Base-by-base conservation (phyloP, 2,113 vertebrate species). In the Xiphias gladius region DNA sequence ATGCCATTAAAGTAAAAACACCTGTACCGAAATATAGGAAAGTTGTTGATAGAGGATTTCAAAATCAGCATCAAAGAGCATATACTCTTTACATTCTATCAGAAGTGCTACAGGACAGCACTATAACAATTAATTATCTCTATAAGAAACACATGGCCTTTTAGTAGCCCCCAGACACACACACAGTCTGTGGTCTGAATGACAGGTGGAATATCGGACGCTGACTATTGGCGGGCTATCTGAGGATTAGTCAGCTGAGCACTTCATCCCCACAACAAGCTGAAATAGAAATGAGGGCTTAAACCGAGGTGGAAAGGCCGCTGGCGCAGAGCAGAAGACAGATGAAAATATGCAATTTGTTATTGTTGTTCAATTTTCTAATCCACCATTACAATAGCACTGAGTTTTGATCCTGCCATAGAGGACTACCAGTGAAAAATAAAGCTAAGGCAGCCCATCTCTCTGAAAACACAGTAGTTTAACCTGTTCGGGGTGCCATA, bases 201-300 rank as follows among this genome's bases (percentile, higher is more conserved):
- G 87, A 71, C 90, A 93, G 88, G 83, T 83, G 71, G 87, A 84
- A 82, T 88, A 91, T 80, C 91, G 75, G 78, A 90, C 80, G 82
- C 66, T 52, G 84, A 87, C 90, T 89, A 89, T 93, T 91, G 91
- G 89, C 86, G 39, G 80, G 86, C 82, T 89, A 87, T 65, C 73
- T 81, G 78, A 91, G 91, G 92, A 93, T 94, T 93, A 93, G 89
- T 88, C 69, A 22, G 7, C 58, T 89, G 85, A 93, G 86, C 71
- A 76, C 86, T 88, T 88, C 86, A 90, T 83, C 91, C 78, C 26
- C 28, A 63, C 73, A 86, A 86, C 92, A 91, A 79, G 54, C 87
- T 69, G 80, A 86, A 92, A 92, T 89, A 85, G 86, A 92, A 88
- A 91, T 89, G 83, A 91, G 84, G 88, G 54, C 67, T 90, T 90